Evolutionary conservation across 2,797 vertebrate species (phyloP).

Genomic region (Balearica regulorum): DNA sequence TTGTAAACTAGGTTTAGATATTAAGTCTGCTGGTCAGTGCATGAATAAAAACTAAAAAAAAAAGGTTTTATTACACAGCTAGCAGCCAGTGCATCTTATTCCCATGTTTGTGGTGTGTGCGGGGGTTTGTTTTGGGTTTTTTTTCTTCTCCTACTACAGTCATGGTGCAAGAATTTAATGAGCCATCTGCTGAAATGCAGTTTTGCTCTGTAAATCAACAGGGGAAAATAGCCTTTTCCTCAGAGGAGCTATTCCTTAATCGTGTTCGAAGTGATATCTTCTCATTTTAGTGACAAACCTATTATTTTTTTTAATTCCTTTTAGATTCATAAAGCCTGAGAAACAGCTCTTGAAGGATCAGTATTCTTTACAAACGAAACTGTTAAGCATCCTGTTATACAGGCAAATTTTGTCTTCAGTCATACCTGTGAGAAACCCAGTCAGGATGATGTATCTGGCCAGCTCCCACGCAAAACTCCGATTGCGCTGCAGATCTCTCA

Average conservation of each 20-base stretch:
- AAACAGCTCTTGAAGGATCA: neutral
- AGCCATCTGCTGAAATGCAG: slow-evolving; percentile 46
- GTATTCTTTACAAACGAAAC: neutral
- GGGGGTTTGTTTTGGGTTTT: neutral
- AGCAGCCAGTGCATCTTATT: neutral
- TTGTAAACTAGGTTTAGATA: neutral
- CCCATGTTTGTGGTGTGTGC: neutral
- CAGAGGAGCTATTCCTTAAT: neutral
- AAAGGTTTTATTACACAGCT: neutral
- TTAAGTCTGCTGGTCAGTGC: neutral
- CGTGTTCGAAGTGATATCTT: neutral
- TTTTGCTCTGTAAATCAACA: slow-evolving; percentile 15
- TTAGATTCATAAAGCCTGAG: neutral
- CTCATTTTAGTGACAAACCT: neutral
- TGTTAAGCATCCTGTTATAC: neutral
- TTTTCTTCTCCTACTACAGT: neutral
- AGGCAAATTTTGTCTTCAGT: neutral
- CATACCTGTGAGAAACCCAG: neutral
- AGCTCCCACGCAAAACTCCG: neutral
- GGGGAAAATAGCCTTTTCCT: slow-evolving; percentile 6
- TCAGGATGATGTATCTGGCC: neutral
- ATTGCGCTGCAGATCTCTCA: neutral
- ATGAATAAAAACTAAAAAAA: neutral
- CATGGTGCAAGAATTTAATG: slow-evolving; percentile 37
- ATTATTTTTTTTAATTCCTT: neutral